Conservation (phyloP, 2,113 vertebrate genomes). For the Colaptes auratus region DNA sequence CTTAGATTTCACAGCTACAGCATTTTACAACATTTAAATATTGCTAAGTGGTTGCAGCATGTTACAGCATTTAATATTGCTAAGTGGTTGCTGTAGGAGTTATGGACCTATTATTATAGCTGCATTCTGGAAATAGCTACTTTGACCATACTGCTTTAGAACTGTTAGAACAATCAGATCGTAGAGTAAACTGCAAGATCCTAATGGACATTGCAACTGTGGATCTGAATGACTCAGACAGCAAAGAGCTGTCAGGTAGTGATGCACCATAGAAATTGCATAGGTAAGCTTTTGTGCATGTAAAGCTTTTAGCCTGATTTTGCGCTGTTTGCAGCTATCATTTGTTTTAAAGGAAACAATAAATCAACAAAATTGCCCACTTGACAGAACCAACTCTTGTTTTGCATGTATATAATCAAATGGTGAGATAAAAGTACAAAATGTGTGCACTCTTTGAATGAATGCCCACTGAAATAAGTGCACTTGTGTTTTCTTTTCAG, state of each 20-base stretch:
- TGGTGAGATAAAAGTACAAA: constrained; percentile 17
- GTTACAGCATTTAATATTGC: neutral
- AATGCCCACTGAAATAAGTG: neutral
- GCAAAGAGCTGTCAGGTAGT: constrained; percentile 4
- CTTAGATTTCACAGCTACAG: neutral
- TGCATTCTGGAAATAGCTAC: neutral
- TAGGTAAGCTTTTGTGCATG: neutral
- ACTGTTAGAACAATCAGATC: neutral
- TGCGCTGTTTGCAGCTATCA: neutral
- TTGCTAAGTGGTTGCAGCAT: neutral
- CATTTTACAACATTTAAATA: neutral
- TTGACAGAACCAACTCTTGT: neutral
- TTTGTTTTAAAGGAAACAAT: constrained; percentile 18
- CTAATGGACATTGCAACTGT: neutral
- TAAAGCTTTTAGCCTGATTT: constrained; percentile 31
- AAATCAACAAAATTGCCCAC: constrained; percentile 9
- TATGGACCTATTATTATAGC: neutral
- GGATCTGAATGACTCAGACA: neutral
- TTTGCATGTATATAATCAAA: constrained; percentile 26
- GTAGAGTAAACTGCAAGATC: neutral
- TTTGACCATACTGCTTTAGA: neutral
- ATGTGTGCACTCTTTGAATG: neutral
- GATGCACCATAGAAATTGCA: neutral
- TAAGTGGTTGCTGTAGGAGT: neutral
- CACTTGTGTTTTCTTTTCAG: neutral